Evolutionary conservation across 2,113 vertebrate species (phyloP), one percentile per base, ranked within the genome.

Genomic region (Takifugu bimaculatus): DNA sequence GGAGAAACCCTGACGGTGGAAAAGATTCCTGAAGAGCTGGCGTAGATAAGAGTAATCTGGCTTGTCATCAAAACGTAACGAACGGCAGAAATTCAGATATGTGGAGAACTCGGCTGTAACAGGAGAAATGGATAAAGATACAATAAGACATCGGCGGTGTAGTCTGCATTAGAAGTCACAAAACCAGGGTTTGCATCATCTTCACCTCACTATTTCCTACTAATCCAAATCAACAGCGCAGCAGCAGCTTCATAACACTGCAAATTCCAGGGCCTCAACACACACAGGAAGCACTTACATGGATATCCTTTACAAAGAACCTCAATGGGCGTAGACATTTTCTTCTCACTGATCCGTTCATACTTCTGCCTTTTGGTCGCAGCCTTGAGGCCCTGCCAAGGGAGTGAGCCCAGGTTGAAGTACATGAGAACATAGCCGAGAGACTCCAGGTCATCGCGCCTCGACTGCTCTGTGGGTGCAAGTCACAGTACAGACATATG

Each of bases 331-430:
- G 96, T 98, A 9, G 96, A 98, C 96, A 98, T 98, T 88, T 98
- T 98, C 88, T 98, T 98, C 91, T 98, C 96, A 0, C 96, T 98
- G 91, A 98, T 98, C n/a, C 96, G 92, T 78, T 98, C 96, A 0
- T 98, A 98, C 79, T 98, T 98, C 89, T 98, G 96, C 82, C 96
- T 94, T 85, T 98, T 98, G 87, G 96, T 98, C 74, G 95, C 96
- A 15, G 96, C 96, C 80, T 98, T 98, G 72, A 98, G 94, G 75
- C 96, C 95, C 80, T 98, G 96, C 96, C 96, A 98, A 73, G 96
- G 96, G 89, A 98, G 90, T 0, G 96, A 98, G 70, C 96, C 96
- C 89, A 98, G 89, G 89, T 98, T 98, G 92, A 98, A 98, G 90
- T 98, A 98, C 96, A 98, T 98, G 65, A 98, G 94, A 75, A 98